A percentile compares a stretch with the other conserved stretches of the same genome.
Evolutionary conservation across 2,888 invertebrate species (phyloP).

Genomic region (Brachyopa scutellaris): DNA sequence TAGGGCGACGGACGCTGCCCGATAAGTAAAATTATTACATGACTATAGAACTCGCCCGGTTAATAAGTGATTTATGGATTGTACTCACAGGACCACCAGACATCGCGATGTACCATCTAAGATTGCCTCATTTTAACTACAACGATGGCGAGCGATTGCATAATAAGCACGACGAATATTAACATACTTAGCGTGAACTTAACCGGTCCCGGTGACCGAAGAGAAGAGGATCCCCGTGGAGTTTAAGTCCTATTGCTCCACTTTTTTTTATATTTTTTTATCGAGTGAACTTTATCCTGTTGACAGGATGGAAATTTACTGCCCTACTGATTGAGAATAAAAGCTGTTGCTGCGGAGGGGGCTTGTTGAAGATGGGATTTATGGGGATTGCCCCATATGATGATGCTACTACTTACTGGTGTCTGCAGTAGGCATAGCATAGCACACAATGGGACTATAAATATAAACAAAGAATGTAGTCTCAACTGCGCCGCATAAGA

Average conservation of each 20-base stretch:
- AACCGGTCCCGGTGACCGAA: conserved; percentile 6
- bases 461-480: conserved; percentile 51
- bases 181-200: conserved; percentile 64
- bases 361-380: conserved; percentile 60
- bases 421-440: conserved; percentile 18
- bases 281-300: no score
- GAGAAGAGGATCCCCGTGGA: conserved; percentile 1
- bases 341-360: neutral
- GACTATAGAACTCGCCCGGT: conserved; percentile 29
- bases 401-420: neutral
- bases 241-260: conserved; percentile 49
- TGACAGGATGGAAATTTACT: conserved; percentile 67
- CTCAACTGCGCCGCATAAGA: neutral
- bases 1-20: conserved; percentile 53
- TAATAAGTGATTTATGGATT: conserved; percentile 66
- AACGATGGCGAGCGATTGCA: conserved; percentile 53
- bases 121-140: conserved; percentile 25
- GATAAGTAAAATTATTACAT: conserved; percentile 66
- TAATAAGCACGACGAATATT: conserved; percentile 67
- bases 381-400: conserved; percentile 59
- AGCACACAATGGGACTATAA: conserved; percentile 57
- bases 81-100: conserved; percentile 39
- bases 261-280: neutral
- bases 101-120: conserved; percentile 53
- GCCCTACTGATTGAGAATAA: conserved; percentile 45